Conservation (phyloP, 2,888 invertebrate genomes). For the Chloromyia formosa region DNA sequence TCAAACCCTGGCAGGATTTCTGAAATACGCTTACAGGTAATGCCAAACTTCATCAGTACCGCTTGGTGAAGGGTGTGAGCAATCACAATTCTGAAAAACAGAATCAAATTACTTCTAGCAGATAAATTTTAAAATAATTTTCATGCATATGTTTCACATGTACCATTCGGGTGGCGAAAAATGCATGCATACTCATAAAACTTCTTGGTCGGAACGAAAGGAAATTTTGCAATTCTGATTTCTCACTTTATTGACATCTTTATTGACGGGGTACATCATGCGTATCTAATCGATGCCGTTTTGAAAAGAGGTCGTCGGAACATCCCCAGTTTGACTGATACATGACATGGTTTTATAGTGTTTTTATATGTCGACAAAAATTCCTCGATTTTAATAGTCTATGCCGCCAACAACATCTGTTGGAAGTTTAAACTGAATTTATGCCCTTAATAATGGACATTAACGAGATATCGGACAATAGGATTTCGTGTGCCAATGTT, state of each 20-base stretch:
- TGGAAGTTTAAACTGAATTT: constrained; percentile 30
- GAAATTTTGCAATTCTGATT: constrained; percentile 43
- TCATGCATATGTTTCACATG: constrained; percentile 33
- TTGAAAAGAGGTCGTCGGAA: constrained; percentile 8
- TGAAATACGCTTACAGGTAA: constrained; percentile 23
- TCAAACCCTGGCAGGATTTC: too few relatives aligned
- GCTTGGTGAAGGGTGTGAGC: constrained; percentile 23
- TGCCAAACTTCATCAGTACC: constrained; percentile 13
- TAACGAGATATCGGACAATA: not conserved
- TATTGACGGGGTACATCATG: constrained; percentile 40
- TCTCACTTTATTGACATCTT: constrained; percentile 43
- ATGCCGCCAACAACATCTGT: constrained; percentile 39
- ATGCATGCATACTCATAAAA: constrained; percentile 29
- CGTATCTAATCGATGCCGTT: constrained; percentile 34
- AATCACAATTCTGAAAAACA: constrained; percentile 19
- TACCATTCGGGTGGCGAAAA: constrained; percentile 3
- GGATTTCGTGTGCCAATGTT: not conserved
- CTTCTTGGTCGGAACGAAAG: constrained; percentile 33
- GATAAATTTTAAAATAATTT: constrained; percentile 43
- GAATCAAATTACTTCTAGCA: constrained; percentile 41
- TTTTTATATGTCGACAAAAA: constrained; percentile 35
- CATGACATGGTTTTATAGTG: constrained; percentile 33
- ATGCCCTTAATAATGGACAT: constrained; percentile 29
- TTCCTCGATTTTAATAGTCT: constrained; percentile 24
- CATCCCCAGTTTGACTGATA: constrained; percentile 24